Conservation (phyloP, 1,140 invertebrate genomes). For the Pantala flavescens region DNA sequence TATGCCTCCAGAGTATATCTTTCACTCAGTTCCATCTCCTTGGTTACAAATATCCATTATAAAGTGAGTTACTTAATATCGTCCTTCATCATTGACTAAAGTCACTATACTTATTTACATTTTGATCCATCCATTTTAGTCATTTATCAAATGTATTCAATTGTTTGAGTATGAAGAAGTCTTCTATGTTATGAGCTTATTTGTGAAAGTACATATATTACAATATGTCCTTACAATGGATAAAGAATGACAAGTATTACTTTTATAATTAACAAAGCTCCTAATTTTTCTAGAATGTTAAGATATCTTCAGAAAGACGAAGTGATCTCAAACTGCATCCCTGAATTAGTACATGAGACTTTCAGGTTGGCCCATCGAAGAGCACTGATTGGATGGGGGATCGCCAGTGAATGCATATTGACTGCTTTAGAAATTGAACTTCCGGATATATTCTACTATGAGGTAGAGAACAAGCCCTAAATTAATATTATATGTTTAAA, state of each 20-base stretch:
- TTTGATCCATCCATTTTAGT: too few species aligned
- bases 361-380: background rate
- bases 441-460: background rate
- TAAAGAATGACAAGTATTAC: too few species aligned
- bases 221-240: too few species aligned
- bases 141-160: too few species aligned
- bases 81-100: background rate
- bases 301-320: too few species aligned
- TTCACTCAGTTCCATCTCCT: background rate
- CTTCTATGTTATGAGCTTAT: too few species aligned
- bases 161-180: too few species aligned
- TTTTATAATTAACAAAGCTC: too few species aligned
- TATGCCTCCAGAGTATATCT: background rate
- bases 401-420: background rate
- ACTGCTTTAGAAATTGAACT: background rate
- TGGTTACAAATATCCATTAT: background rate
- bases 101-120: too few species aligned
- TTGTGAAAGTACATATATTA: too few species aligned
- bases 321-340: too few species aligned
- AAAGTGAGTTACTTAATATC: background rate
- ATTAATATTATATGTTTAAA: background rate
- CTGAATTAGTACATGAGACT: background rate
- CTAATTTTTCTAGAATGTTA: too few species aligned
- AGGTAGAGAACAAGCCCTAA: background rate
- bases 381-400: background rate